Conservation (phyloP, 1,140 invertebrate species). For the Musca vetustissima region DNA sequence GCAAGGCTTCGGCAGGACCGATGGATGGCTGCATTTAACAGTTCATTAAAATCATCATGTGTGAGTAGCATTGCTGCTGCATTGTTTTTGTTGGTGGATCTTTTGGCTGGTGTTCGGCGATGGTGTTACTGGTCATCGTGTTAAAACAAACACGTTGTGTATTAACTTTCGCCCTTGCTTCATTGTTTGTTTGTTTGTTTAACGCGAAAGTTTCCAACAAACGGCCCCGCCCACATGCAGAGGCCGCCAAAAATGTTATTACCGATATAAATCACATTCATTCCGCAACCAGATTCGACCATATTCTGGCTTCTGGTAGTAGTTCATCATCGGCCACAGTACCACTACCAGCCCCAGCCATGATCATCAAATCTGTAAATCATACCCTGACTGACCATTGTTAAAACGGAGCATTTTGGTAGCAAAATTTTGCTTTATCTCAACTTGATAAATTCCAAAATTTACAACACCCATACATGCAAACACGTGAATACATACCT, state of each 20-base stretch:
- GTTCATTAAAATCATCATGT: slow-evolving; percentile 29
- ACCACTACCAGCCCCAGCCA: too few species aligned
- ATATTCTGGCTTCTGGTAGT: too few species aligned
- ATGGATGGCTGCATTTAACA: slow-evolving; percentile 28
- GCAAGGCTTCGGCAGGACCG: background rate
- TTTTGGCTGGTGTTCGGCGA: background rate
- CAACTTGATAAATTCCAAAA: too few species aligned
- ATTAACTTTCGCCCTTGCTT: background rate
- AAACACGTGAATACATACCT: too few species aligned
- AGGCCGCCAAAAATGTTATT: slow-evolving; percentile 23
- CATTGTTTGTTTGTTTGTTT: background rate
- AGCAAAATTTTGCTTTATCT: too few species aligned
- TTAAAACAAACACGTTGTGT: slow-evolving; percentile 8
- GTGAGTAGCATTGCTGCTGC: background rate
- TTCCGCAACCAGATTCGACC: too few species aligned
- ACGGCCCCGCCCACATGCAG: slow-evolving; percentile 41
- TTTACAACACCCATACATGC: too few species aligned
- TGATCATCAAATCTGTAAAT: too few species aligned
- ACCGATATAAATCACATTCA: slow-evolving; percentile 21
- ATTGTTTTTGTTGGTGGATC: slow-evolving; percentile 43
- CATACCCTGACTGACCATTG: too few species aligned
- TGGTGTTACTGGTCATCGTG: background rate
- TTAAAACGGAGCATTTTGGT: too few species aligned
- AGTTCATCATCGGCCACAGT: too few species aligned
- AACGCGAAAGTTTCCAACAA: background rate